Base-by-base conservation (phyloP, 1,140 invertebrate genomes). In the Micrasema minimum region DNA sequence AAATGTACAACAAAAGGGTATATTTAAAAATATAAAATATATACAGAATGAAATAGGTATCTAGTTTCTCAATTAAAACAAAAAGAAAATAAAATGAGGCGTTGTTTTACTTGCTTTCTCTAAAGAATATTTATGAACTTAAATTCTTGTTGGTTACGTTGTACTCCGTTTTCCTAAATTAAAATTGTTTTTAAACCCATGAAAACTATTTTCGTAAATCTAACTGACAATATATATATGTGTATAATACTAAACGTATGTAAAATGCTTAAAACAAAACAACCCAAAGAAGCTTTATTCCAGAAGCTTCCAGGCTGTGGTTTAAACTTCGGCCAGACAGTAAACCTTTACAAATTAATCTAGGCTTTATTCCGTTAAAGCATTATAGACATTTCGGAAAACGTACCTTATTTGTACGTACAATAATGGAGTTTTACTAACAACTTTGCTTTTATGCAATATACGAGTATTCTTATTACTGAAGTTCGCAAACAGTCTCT, bases 291-390 rank as follows among this genome's bases (percentile, higher is more conserved):
- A 67, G 67, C 50, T 74, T 74, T 71, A 71, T 68, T 65, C 43
- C 45, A 59, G 65, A 45, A 67, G 68, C 55, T 71, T 59, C 61
- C 68, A 35, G 16, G 66, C 43, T 68, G 62, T 55, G 70, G 72
- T 71, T 71, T 74, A 68, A 74, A 70, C 57, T 70, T 35, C 16
- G 69, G 43, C 68, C 72, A 71, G 69, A 74, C 72, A 74, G 68
- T 71, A 74, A 71, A 74, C 72, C 72, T 69, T 74, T 66, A 71
- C 65, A 74, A 74, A 74, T 74, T 74, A 74, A 71, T 74, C 72
- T 71, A 46, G 72, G 69, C 69, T 65, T 70, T 66, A 57, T 55
- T 57, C 51, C 23, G 50, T 66, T 43, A 69, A 68, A 65, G 72
- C 61, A 66, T 64, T 65, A 69, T 62, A 55, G 71, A 46, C 67